These are phyloP conservation scores for Xyliphius kryptos DNA, from an alignment of 2,113 vertebrate species.

Conservation along the genomic window DNA sequence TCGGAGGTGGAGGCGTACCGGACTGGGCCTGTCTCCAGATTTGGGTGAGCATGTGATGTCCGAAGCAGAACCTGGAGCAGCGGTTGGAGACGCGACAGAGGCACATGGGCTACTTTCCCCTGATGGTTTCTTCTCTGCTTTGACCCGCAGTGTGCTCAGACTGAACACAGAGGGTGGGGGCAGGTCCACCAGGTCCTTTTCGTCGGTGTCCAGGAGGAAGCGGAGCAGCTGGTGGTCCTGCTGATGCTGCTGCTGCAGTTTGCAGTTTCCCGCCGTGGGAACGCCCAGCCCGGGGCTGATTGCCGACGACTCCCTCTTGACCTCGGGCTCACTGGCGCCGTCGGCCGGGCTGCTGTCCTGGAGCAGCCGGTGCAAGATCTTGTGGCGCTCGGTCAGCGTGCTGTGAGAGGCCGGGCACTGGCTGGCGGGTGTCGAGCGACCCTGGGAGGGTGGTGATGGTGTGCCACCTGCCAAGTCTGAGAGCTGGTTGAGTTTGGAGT, in stretches of 20 bases:
- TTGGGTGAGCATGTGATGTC: conserved; percentile 49
- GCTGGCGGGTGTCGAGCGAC: conserved; percentile 51
- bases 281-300: conserved; percentile 48
- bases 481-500: conserved; percentile 78
- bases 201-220: conserved; percentile 88
- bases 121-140: conserved; percentile 73
- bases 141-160: conserved; percentile 83
- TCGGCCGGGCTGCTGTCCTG: conserved; percentile 85
- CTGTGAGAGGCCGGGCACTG: conserved; percentile 86
- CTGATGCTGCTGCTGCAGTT: conserved; percentile 54
- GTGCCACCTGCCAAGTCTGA: conserved; percentile 62
- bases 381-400: conserved; percentile 85
- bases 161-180: conserved; percentile 71
- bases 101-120: conserved; percentile 54
- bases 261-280: conserved; percentile 60
- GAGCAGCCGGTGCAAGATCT: conserved; percentile 87
- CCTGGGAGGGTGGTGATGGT: conserved; percentile 48
- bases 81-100: neutral
- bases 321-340: conserved; percentile 53
- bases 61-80: conserved; percentile 2
- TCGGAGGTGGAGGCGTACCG: conserved; percentile 50
- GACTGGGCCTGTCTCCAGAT: conserved; percentile 52
- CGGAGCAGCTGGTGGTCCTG: conserved; percentile 92
- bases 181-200: conserved; percentile 77
- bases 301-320: conserved; percentile 72